These are phyloP conservation scores for Melanerpes formicivorus DNA, from an alignment of 2,113 vertebrate species.

Conservation along the genomic window DNA sequence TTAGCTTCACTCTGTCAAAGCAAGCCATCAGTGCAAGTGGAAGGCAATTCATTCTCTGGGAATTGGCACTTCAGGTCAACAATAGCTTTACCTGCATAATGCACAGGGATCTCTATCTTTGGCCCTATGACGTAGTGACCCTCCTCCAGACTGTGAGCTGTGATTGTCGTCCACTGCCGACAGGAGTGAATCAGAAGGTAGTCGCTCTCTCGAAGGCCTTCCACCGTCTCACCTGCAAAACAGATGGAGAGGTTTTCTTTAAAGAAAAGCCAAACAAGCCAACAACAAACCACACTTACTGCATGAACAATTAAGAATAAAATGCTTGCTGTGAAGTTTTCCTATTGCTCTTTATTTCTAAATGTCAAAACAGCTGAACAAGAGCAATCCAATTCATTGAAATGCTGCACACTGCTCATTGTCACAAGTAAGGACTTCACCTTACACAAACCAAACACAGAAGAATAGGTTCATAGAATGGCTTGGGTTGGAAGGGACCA, in stretches of 20 bases:
- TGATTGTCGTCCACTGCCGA: conserved; percentile 98
- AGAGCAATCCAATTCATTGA: background rate
- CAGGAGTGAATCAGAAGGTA: conserved; percentile 97
- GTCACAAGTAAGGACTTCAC: background rate
- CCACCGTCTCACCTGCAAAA: conserved; percentile 88
- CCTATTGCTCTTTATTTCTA: background rate
- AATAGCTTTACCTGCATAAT: conserved; percentile 91
- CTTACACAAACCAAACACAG: background rate
- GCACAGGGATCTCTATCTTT: conserved; percentile 99
- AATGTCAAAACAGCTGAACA: no score
- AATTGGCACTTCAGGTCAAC: background rate
- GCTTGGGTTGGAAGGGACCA: no score
- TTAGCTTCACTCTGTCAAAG: background rate
- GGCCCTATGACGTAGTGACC: conserved; percentile 99
- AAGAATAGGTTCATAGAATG: no score
- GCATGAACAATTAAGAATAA: background rate
- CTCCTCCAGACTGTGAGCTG: conserved; percentile 97
- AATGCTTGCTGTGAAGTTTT: background rate
- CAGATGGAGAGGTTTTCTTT: background rate
- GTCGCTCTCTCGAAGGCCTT: conserved; percentile 94
- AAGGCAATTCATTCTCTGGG: background rate
- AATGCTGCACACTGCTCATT: background rate
- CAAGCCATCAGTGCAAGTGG: background rate
- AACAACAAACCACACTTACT: background rate
- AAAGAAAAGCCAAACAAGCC: background rate